Evolutionary conservation across 2,797 vertebrate species (phyloP).

Genomic region (Poecilia wingei): DNA sequence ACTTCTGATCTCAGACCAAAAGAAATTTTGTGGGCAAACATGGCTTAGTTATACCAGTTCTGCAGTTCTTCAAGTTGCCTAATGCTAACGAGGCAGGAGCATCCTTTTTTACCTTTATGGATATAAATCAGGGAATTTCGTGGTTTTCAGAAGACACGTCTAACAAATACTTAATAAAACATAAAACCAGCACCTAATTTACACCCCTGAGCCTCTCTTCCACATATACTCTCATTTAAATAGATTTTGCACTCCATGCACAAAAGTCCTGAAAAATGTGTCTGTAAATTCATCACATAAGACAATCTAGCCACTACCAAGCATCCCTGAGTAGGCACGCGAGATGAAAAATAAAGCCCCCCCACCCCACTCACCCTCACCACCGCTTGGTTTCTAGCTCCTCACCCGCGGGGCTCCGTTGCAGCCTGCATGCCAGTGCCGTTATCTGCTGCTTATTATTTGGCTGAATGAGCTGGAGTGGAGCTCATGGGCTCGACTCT

Average conservation of each 20-base stretch:
- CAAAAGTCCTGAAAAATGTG: slow-evolving; percentile 24
- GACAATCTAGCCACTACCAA: slow-evolving; percentile 54
- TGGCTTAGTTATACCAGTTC: background rate
- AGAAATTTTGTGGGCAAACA: background rate
- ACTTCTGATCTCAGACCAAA: background rate
- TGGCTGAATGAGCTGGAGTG: slow-evolving; percentile 76
- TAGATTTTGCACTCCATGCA: slow-evolving; percentile 8
- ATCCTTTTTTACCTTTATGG: background rate
- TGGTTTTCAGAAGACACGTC: background rate
- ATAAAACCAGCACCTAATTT: background rate
- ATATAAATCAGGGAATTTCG: background rate
- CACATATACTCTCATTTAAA: background rate
- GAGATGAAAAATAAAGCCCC: slow-evolving; percentile 26
- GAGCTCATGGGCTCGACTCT: slow-evolving; percentile 65
- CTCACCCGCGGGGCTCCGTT: slow-evolving; percentile 41
- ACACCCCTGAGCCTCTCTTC: background rate
- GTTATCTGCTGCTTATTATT: slow-evolving; percentile 81
- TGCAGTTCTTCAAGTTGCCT: background rate
- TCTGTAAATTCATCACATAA: slow-evolving; percentile 15
- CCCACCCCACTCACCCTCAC: background rate
- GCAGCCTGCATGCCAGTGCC: slow-evolving; percentile 43
- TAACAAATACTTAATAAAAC: background rate
- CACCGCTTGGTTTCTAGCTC: slow-evolving; percentile 27
- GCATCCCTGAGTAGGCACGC: slow-evolving; percentile 40
- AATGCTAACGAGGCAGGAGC: background rate